Evolutionary conservation across 53 echinoderm and acorn worm species (phyloP).

Genomic region (Hippasteria phrygiana): DNA sequence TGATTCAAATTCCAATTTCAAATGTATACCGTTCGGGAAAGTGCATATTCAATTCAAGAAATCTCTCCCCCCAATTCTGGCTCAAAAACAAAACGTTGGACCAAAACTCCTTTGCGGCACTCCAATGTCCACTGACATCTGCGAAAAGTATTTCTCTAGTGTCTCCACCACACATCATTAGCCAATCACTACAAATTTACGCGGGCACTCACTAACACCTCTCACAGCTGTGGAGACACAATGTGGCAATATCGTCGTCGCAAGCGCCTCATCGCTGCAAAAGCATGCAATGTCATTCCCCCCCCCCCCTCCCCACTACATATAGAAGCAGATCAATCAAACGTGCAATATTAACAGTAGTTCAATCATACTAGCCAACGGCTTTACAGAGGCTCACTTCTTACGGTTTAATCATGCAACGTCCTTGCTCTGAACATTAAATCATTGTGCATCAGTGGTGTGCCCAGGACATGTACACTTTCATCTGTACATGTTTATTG

Average conservation of each 20-base stretch:
- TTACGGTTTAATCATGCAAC: no score
- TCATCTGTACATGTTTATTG: no score
- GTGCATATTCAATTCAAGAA: no score
- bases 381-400: no score
- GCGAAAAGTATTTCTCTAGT: neutral
- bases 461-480: no score
- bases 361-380: no score
- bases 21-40: no score
- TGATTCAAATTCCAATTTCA: no score
- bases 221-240: conserved; percentile 13
- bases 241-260: neutral
- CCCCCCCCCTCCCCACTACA: neutral
- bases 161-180: conserved; percentile 24
- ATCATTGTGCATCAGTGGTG: no score
- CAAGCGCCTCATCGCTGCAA: neutral
- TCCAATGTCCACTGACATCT: conserved; percentile 3
- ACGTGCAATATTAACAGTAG: no score
- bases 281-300: neutral
- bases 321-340: no score
- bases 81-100: neutral
- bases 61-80: neutral
- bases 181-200: conserved; percentile 30
- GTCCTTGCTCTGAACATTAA: no score
- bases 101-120: neutral
- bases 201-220: neutral